Evolutionary conservation across 2,888 invertebrate genomes (phyloP), one percentile per base, ranked within the genome.

Genomic region (Melanophora roralis): DNA sequence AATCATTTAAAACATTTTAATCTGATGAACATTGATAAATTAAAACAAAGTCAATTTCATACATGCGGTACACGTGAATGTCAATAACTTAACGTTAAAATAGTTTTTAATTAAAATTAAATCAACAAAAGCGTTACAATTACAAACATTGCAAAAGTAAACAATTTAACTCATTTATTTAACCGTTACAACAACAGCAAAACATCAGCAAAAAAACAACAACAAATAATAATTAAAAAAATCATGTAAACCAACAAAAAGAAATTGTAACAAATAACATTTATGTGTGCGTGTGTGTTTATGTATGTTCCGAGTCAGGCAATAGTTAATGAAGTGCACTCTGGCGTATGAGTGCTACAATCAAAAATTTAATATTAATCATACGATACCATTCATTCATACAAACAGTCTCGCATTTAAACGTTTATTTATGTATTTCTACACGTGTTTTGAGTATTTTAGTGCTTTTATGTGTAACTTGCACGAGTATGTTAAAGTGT

Each of bases 341-440:
- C 53, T 45, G 32, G 32, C 68, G 68, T 75, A 75, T 68, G 62
- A 75, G 68, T 68, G 68, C 32, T 75, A 55, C 47, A 65, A 75
- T 55, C 36, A 60, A 43, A 27, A 74, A 62, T 40, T 68, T 60
- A 55, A 75, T 75, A 75, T 75, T 68, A 75, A 75, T 75, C 60
- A 75, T 68, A 68, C 67, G 59, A 32, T 59, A 11, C 23, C 19
- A 4, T 21, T 19, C 19, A 27, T 27, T 16, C 11, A 11, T 14
- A 21, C 38, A 59, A 6, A 45, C 12, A 11, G 2, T 1, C 11
- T 4, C 2, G 5, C 53, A 7, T 16, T 40, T 27, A 12, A 1
- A 40, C 23, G 7, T 40, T 59, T 19, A 12, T 12, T 36, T 49
- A n/a, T n/a, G n/a, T n/a, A n/a, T n/a, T 11, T 38, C 11, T 38